Evolutionary conservation across 92 coral and sea anemone species (phyloP).

Genomic region (Meandrina meandrites): DNA sequence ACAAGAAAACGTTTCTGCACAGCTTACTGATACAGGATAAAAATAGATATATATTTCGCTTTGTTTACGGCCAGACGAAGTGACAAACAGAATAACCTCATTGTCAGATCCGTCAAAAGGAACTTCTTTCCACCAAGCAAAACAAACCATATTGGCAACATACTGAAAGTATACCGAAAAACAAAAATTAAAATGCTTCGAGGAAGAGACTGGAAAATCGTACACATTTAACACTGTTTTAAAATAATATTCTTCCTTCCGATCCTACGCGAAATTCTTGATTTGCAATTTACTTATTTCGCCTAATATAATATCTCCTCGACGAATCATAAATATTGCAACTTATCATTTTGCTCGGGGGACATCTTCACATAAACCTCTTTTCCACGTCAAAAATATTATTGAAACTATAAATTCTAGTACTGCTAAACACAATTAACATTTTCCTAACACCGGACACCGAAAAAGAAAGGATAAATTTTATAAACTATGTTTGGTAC

Average conservation of each 20-base stretch:
- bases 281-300: not conserved
- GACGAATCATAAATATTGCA: not conserved
- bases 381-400: not conserved
- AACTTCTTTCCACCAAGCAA: not conserved
- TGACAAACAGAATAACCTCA: not conserved
- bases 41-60: not conserved
- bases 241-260: not conserved
- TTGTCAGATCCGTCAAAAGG: too few species aligned
- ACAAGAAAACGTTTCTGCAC: not conserved
- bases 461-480: not conserved
- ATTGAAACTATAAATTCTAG: not conserved
- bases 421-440: constrained; percentile 3
- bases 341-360: not conserved
- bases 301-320: not conserved
- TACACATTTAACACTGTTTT: constrained; percentile 8
- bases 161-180: not conserved
- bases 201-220: constrained; percentile 5
- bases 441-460: not conserved
- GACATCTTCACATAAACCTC: not conserved
- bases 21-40: not conserved
- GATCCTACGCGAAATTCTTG: not conserved
- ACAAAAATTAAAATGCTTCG: not conserved
- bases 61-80: constrained; percentile 8
- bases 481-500: not conserved
- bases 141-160: not conserved